Evolutionary conservation across 1,140 invertebrate genomes (phyloP), one percentile per base, ranked within the genome.

Genomic region (Paraescarpia echinospica): DNA sequence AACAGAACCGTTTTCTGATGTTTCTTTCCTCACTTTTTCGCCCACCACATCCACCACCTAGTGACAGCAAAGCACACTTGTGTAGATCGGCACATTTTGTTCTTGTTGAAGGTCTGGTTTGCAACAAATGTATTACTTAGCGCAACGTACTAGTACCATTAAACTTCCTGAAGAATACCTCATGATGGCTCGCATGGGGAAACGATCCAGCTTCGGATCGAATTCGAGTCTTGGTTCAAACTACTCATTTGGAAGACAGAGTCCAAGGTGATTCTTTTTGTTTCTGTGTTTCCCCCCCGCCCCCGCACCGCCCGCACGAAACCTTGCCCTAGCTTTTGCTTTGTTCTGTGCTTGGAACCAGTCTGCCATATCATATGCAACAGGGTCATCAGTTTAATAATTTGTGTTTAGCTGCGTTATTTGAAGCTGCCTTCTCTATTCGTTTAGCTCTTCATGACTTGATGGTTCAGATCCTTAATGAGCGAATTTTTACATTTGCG

Each of bases 101-200:
- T 90, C 35, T 90, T 90, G 35, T 90, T 34, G 89, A 90, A 34
- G 89, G 89, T 34, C 89, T 35, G 35, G 8, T 90, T 35, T 90
- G 33, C 89, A 90, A 90, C 89, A 90, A 90, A 90, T 90, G 89
- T 90, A 90, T 90, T 90, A 90, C 35, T 35, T 90, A 35, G 89
- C 89, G 0, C 35, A 34, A 35, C 89, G 89, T 34, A 35, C 89
- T 35, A 90, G 35, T 33, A 48, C 51, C 93, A 93, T 93, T 88
- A 35, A 90, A 35, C 92, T 93, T 14, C 93, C 93, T 22, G 93
- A 93, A 33, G 93, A 93, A 12, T 92, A 92, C 91, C 34, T 90
- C 34, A 35, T 90, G 88, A 92, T 92, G 48, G 51, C 91, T n/a
- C 33, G 93, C 33, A 93, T 92, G 91, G 90, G 89, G 27, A 93